Evolutionary conservation across 2,797 vertebrate genomes (phyloP).

Genomic region (Chlorospingus flavigularis): DNA sequence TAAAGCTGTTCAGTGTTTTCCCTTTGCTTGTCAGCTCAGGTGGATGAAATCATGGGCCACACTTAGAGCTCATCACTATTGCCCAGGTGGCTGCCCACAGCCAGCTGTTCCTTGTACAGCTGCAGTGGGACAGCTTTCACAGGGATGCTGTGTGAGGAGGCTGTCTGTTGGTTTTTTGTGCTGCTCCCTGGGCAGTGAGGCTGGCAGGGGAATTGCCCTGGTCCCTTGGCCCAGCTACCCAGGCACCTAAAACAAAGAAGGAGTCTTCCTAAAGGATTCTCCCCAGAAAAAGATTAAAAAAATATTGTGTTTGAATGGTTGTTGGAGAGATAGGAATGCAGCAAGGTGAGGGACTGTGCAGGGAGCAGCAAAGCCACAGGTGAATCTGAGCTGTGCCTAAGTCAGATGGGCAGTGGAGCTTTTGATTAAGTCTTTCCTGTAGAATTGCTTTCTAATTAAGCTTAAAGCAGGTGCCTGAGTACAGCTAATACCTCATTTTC

Average conservation of each 20-base stretch:
- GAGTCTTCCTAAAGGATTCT: not conserved
- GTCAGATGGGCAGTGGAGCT: not conserved
- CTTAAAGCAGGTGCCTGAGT: not conserved
- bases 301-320: fast-evolving
- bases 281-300: not conserved
- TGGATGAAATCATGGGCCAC: not conserved
- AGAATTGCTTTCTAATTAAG: not conserved
- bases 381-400: not conserved
- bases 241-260: fast-evolving
- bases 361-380: not conserved
- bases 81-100: not conserved
- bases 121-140: not conserved
- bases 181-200: not conserved
- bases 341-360: fast-evolving
- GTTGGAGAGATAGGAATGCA: not conserved
- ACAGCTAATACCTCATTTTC: not conserved
- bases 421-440: not conserved
- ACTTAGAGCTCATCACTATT: not conserved
- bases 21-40: not conserved
- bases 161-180: fast-evolving
- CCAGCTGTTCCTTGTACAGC: not conserved
- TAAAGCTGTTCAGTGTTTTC: not conserved
- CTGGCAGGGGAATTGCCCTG: not conserved
- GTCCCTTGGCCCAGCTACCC: not conserved
- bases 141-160: not conserved